Conservation (phyloP, 2,113 vertebrate species). For the Sphaerodactylus townsendi region DNA sequence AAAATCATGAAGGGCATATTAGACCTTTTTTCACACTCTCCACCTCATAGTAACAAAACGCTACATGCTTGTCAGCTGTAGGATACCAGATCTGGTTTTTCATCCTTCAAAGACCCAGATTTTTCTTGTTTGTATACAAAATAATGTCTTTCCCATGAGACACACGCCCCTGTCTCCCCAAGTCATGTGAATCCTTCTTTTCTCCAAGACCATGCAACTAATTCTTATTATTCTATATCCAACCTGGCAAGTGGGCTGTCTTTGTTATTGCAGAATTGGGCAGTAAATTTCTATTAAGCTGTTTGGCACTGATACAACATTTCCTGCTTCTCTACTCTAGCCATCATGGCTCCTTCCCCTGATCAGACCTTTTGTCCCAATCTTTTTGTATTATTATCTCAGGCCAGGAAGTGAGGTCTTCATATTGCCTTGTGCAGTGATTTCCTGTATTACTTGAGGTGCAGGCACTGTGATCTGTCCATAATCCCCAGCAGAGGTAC, state of each 20-base stretch:
- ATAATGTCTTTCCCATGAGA: neutral
- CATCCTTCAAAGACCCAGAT: neutral
- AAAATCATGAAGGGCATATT: neutral
- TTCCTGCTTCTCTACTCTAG: neutral
- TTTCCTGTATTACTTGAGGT: conserved; percentile 26
- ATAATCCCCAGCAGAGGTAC: neutral
- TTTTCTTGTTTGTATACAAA: neutral
- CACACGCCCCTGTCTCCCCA: no score
- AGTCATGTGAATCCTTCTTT: no score
- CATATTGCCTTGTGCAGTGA: conserved; percentile 23
- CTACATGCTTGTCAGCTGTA: neutral
- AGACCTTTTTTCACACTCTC: neutral
- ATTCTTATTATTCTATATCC: neutral
- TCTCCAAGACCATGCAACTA: neutral
- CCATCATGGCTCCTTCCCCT: neutral
- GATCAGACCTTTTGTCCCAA: neutral
- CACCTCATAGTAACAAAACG: neutral
- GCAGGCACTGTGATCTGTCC: neutral
- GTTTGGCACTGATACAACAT: neutral
- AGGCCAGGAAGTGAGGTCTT: conserved; percentile 33
- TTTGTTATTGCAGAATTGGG: neutral
- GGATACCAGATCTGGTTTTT: neutral
- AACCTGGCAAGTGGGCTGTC: neutral
- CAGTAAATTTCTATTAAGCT: neutral
- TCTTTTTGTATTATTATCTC: neutral